Evolutionary conservation across 2,888 invertebrate genomes (phyloP).

Genomic region (Epinotia brunnichana): DNA sequence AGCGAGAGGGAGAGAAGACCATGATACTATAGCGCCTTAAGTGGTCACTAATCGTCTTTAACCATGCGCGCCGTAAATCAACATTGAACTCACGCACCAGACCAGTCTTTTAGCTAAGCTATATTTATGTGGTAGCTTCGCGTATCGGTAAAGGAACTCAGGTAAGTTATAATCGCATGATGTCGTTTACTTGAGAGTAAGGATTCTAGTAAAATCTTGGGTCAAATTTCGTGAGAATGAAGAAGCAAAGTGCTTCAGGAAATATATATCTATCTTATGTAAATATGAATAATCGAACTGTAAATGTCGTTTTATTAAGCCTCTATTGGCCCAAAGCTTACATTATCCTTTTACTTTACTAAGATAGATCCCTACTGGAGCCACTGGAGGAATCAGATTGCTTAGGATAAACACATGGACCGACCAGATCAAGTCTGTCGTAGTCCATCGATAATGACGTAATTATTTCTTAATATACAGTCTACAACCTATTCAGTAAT

Average conservation of each 20-base stretch:
- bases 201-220: slow-evolving; percentile 13
- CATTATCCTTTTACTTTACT: no score
- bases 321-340: background rate
- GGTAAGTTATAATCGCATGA: slow-evolving; percentile 36
- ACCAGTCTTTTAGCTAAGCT: slow-evolving; percentile 32
- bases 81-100: slow-evolving; percentile 51
- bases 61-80: slow-evolving; percentile 54
- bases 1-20: no score
- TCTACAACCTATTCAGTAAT: no score
- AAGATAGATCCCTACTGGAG: no score
- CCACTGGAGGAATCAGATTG: no score
- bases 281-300: no score
- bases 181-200: slow-evolving; percentile 26
- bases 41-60: slow-evolving; percentile 44
- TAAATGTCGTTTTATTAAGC: background rate
- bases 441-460: no score
- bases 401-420: no score
- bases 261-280: no score
- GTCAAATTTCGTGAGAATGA: background rate
- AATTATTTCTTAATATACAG: no score
- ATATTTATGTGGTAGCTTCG: slow-evolving; percentile 40
- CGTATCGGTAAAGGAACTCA: slow-evolving; percentile 29
- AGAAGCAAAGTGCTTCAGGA: background rate
- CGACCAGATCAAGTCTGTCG: no score
- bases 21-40: no score